Evolutionary conservation across 2,113 vertebrate species (phyloP).

Genomic region (Cebus imitator): DNA sequence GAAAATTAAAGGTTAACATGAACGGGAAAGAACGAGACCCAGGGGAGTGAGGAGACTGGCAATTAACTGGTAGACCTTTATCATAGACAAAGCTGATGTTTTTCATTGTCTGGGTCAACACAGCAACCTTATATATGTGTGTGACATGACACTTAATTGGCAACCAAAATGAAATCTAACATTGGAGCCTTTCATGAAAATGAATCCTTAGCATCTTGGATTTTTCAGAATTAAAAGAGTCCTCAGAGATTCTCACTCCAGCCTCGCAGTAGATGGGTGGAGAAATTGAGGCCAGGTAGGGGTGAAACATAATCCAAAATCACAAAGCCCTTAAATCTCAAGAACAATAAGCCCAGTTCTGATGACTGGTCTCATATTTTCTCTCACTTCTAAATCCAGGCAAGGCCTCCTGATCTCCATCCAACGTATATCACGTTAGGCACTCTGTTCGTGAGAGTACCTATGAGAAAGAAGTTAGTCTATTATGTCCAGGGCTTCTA

Average conservation of each 20-base stretch:
- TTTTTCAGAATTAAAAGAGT: background rate
- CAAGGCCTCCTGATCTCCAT: background rate
- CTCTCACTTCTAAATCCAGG: background rate
- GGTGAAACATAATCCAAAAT: background rate
- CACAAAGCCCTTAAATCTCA: conserved; percentile 10
- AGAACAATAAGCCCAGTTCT: background rate
- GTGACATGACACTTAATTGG: conserved; percentile 62
- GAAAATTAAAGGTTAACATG: conserved; percentile 49
- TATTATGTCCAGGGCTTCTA: background rate
- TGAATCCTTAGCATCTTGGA: background rate
- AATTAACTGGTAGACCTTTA: conserved; percentile 64
- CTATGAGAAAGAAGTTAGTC: background rate
- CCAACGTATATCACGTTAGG: no score
- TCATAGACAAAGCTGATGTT: conserved; percentile 40
- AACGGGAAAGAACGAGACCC: conserved; percentile 26
- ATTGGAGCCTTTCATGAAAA: background rate
- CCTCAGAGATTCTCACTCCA: background rate
- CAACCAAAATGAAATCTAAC: conserved; percentile 42
- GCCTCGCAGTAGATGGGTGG: background rate
- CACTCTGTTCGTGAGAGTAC: no score
- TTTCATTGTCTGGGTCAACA: conserved; percentile 53
- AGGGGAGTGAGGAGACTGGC: conserved; percentile 26
- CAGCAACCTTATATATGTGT: conserved; percentile 31
- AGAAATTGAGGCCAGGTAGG: background rate
- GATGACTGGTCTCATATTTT: background rate